Evolutionary conservation across 2,888 invertebrate species (phyloP), one percentile per base, ranked within the genome.

Genomic region (Drosophila tanythrix): DNA sequence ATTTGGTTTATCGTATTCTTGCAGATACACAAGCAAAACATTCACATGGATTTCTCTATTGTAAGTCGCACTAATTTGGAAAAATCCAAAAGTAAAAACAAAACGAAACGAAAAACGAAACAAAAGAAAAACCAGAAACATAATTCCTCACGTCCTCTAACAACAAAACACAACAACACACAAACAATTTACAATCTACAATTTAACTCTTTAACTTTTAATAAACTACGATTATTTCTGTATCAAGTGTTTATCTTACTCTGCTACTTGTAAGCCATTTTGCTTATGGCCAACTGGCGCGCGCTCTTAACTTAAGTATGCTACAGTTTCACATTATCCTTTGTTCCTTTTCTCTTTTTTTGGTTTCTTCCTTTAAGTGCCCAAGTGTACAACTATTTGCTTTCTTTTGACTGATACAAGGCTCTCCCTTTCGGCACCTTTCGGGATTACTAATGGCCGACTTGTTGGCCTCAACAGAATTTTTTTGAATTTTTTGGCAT

Each of bases 1-100:
- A 76, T 90, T 86, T 90, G 81, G 90, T 86, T 90, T 86, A 88
- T 88, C 90, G 86, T 89, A 90, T 89, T 89, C 80, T 90, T 91
- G 81, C 91, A 90, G 91, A 90, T 90, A 91, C 91, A 90, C 88
- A 90, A 87, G 91, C 90, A 79, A 90, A 90, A 87, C 90, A 90
- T 83, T 90, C 90, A 81, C 90, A 89, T 76, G 90, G 90, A 90
- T 90, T 91, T 90, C 90, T 90, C 79, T 91, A 91, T 90, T 90
- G 90, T 90, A 90, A 90, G 90, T 90, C 79, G 88, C 86, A 88
- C 89, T 69, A 80, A 88, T 89, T 89, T 88, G 89, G 88, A 82
- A 83, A 56, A 70, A 36, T n/a, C n/a, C 40, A 70, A 63, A 62
- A 51, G 13, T 25, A 48, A 56, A 64, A 35, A 60, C 27, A 61